Base-by-base conservation (phyloP, 1,140 invertebrate species). In the Atopsyche davidsoni region DNA sequence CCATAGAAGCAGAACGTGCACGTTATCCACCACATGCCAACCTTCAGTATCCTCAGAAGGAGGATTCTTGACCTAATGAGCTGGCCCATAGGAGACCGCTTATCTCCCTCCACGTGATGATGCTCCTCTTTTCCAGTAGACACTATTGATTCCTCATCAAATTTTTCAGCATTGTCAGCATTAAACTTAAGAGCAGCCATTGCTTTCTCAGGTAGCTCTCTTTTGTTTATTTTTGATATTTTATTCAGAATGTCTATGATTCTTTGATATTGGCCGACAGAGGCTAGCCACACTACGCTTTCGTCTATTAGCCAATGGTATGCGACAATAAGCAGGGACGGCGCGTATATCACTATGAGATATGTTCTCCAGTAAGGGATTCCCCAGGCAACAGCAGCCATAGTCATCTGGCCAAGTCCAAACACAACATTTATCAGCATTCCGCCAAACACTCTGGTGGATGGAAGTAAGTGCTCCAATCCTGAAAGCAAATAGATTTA, bases 1-100 rank as follows among this genome's bases (percentile, higher is more conserved):
- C 87, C 89, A 59, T 90, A 91, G 64, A 89, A 92, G 11, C 89
- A 79, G 54, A 89, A 82, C 0, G 81, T 79, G 55, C 82, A 82
- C 0, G 82, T 81, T 7, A 85, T 76, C 83, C 81, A 89, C 69
- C 77, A 86, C 57, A 81, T 74, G 23, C 70, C 78, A 32, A 79
- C 77, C 23, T 76, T 76, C 3, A 78, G 59, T 22, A 82, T 67
- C 17, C 80, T 70, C 60, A 78, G 68, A 57, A 80, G 55, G 47
- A 77, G 69, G 17, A 70, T 69, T 14, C 66, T 65, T 1, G 77
- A 62, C 55, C 71, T 76, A 17, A 79, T 68, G 3, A 78, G 69
- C 51, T 72, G 62, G 9, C 56, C 48, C 14, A 75, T 64, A 0
- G 66, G 62, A 39, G 67, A 65, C 36, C n/a, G 34, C 47, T 13